Evolutionary conservation across 2,797 vertebrate genomes (phyloP).

Genomic region (Monodelphis domestica): DNA sequence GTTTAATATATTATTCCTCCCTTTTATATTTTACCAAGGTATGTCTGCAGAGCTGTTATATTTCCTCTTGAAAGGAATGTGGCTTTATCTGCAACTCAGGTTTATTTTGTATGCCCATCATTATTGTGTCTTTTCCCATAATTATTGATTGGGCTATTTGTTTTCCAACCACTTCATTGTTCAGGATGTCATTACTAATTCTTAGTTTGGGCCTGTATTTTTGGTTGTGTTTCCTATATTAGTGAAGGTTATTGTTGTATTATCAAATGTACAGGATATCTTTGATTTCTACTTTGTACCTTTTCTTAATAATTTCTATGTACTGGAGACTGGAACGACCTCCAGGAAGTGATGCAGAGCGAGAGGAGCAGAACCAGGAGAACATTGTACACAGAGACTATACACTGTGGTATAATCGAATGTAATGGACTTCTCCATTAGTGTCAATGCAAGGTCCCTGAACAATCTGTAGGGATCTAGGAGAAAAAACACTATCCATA

Average conservation of each 20-base stretch:
- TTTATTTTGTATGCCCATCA: neutral
- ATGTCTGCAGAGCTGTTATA: neutral
- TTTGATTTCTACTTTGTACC: neutral
- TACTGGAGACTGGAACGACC: too few species aligned
- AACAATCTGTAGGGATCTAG: too few species aligned
- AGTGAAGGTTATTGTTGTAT: neutral
- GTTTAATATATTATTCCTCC: neutral
- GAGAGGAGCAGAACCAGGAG: too few species aligned
- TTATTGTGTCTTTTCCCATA: neutral
- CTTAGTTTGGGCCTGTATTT: neutral
- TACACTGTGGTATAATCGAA: too few species aligned
- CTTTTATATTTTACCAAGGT: neutral
- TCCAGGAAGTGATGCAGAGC: too few species aligned
- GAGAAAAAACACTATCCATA: too few species aligned
- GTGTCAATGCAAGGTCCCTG: too few species aligned
- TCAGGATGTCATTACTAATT: neutral
- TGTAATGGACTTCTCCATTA: too few species aligned
- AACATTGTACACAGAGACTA: too few species aligned
- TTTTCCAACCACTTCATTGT: neutral
- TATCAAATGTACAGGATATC: neutral
- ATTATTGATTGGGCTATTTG: neutral
- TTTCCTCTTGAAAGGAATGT: neutral
- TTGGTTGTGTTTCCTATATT: neutral
- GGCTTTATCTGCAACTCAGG: neutral
- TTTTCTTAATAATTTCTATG: neutral